Evolutionary conservation across 2,797 vertebrate species (phyloP), one percentile per base, ranked within the genome.

Genomic region (Pelobates cultripes): DNA sequence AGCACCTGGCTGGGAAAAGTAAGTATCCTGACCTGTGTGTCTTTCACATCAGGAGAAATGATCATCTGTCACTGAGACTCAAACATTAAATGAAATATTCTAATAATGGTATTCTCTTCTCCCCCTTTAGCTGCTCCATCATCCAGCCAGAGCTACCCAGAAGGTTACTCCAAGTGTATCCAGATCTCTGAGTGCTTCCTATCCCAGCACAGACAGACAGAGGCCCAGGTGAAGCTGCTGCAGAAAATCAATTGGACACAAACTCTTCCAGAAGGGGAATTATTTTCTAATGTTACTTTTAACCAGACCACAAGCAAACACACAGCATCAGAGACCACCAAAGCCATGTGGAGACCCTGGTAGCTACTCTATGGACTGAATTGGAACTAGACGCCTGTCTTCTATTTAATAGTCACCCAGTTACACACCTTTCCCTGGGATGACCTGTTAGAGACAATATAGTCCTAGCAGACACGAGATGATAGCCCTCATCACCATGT

Each of bases 271-370:
- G 3, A 3, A 41, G 68, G 76, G 0, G 86, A 75, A 68, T 86
- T 91, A 0, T 72, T 77, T 67, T 60, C 0, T 9, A 15, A 51
- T 2, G 5, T 51, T 6, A 6, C 47, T 10, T 51, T 51, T 5
- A 6, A 3, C 47, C 47, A 51, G 47, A 51, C 47, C 47, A 5
- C 4, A 43, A 86, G 40, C 43, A 85, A 78, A 83, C 7, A 15
- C 81, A 75, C 79, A 45, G 87, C 3, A 6, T 3, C 47, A 51
- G 47, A 79, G 82, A 92, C 90, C 70, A 86, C 57, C 78, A 15
- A 41, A 44, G 15, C 2, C 61, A 86, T 96, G 86, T 96, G 95
- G 95, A 95, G 95, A 85, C 95, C 96, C 51, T 96, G 95, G 94
- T 94, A 94, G 91, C 89, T 45, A 51, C 47, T 51, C 5, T 51